Evolutionary conservation across 2,888 invertebrate species (phyloP).

Genomic region (Plagiodera versicolora): DNA sequence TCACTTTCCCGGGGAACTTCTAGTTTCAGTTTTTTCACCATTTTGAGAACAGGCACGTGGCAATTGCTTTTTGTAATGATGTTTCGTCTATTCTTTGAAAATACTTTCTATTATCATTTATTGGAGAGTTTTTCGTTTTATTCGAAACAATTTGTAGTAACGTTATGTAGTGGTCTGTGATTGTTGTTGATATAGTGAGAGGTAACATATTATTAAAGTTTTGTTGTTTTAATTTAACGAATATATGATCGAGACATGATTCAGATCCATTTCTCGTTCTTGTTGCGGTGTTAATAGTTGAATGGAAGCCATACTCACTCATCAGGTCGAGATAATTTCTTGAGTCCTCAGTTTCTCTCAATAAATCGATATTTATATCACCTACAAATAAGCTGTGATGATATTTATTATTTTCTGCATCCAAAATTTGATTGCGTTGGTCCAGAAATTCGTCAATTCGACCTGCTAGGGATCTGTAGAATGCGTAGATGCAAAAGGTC

Average conservation of each 20-base stretch:
- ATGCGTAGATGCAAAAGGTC: neutral
- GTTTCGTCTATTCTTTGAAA: conserved; percentile 4
- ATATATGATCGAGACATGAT: neutral
- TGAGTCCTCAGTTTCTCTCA: neutral
- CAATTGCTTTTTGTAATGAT: neutral
- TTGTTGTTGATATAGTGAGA: neutral
- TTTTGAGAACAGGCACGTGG: no score
- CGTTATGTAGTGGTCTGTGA: neutral
- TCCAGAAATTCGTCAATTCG: neutral
- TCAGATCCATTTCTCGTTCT: neutral
- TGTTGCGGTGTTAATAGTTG: neutral
- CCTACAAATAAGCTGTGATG: neutral
- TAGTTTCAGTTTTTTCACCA: no score
- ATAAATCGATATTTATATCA: neutral
- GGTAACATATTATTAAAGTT: neutral
- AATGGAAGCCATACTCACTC: neutral
- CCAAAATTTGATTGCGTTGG: neutral
- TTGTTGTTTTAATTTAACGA: neutral
- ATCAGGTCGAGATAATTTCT: neutral
- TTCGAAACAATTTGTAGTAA: neutral
- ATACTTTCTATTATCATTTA: neutral
- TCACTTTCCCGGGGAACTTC: no score
- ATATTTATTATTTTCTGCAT: neutral
- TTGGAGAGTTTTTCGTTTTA: neutral
- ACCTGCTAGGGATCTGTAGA: neutral